These are phyloP conservation scores for Nomada ferruginata DNA, from an alignment of 2,888 invertebrate species.

Conservation along the genomic window DNA sequence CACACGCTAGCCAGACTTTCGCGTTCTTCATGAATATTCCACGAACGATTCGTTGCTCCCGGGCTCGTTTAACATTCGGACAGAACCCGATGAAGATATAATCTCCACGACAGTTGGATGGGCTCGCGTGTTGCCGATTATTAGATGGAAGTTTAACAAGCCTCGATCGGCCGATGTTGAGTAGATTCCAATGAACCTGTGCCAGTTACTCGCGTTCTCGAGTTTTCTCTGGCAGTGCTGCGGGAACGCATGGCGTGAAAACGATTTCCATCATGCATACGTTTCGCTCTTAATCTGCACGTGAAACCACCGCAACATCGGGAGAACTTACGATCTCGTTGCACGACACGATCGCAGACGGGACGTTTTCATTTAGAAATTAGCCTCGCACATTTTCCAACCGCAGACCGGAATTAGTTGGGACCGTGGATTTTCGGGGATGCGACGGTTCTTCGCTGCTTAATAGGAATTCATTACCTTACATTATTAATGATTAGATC, in stretches of 20 bases:
- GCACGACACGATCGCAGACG: slow-evolving; percentile 33
- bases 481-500: too few species aligned
- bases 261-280: slow-evolving; percentile 63
- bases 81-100: slow-evolving; percentile 76
- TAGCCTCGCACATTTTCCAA: neutral
- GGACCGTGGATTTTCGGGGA: neutral
- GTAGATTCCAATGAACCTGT: slow-evolving; percentile 74
- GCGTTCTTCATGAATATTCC: slow-evolving; percentile 34
- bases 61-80: slow-evolving; percentile 8
- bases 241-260: slow-evolving; percentile 46
- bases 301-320: slow-evolving; percentile 31
- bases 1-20: neutral
- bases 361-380: slow-evolving; percentile 6
- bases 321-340: slow-evolving; percentile 49
- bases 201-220: slow-evolving; percentile 52
- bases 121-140: slow-evolving; percentile 79
- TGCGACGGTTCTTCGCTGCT: neutral
- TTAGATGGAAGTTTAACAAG: slow-evolving; percentile 80
- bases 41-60: neutral
- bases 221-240: slow-evolving; percentile 54
- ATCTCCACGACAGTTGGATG: slow-evolving; percentile 68
- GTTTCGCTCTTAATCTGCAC: slow-evolving; percentile 47
- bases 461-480: neutral
- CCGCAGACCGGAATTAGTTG: neutral
- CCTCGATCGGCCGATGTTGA: slow-evolving; percentile 70